These are phyloP conservation scores for Xenus cinereus DNA, from an alignment of 2,113 vertebrate species.

Conservation along the genomic window DNA sequence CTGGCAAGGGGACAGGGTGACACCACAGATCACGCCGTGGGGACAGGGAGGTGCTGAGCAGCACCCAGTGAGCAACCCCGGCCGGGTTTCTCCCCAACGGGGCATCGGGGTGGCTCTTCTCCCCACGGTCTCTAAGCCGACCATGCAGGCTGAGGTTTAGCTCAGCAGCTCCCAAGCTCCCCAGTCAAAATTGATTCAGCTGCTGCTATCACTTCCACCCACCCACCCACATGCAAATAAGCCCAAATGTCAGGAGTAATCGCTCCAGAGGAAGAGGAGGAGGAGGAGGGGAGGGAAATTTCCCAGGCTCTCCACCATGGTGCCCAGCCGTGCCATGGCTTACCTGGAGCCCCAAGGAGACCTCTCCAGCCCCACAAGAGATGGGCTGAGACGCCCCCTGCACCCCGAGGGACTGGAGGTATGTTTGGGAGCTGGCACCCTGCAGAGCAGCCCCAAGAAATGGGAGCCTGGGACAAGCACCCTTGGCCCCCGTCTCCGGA, in stretches of 20 bases:
- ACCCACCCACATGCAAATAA: slow-evolving; percentile 55
- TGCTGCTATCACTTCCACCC: slow-evolving; percentile 27
- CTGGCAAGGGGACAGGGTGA: not conserved
- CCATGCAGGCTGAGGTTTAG: not conserved
- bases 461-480: not conserved
- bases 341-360: not conserved
- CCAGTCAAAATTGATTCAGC: slow-evolving; percentile 48
- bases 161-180: slow-evolving; percentile 29
- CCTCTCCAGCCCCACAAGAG: not conserved
- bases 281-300: not conserved
- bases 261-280: not conserved
- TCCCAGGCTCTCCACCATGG: not conserved
- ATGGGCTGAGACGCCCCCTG: not conserved
- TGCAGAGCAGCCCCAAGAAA: not conserved
- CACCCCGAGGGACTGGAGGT: not conserved
- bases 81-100: accelerated
- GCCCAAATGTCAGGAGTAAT: slow-evolving; percentile 52
- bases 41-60: not conserved
- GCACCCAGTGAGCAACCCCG: accelerated
- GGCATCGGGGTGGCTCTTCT: accelerated
- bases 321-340: accelerated
- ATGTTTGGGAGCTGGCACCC: not conserved
- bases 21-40: accelerated
- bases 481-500: accelerated
- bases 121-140: accelerated